A percentile compares a stretch with the other conserved stretches of the same genome.
Evolutionary conservation across 2,888 invertebrate genomes (phyloP).

Genomic region (Erpobdella octoculata): DNA sequence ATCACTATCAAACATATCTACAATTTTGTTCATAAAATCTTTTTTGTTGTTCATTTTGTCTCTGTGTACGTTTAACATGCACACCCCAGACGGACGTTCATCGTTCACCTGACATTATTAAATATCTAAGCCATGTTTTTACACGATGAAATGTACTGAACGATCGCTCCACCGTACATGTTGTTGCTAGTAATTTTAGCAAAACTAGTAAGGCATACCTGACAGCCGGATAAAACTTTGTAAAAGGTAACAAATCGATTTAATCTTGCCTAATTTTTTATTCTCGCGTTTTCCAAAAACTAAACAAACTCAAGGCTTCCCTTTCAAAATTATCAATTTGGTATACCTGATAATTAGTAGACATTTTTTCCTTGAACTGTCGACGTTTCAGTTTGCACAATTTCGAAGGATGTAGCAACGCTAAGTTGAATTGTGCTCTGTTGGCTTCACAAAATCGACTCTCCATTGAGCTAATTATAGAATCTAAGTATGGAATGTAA

Average conservation of each 20-base stretch:
- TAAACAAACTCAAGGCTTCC: too few species aligned
- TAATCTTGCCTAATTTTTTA: neutral
- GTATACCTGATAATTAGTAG: too few species aligned
- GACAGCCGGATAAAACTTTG: neutral
- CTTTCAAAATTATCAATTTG: neutral
- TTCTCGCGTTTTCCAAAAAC: conserved; percentile 1
- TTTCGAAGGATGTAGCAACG: neutral
- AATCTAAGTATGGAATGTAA: neutral
- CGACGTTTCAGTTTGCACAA: neutral
- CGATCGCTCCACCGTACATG: neutral
- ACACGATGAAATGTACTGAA: neutral
- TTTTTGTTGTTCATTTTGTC: neutral
- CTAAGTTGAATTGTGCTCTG: neutral
- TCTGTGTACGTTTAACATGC: neutral
- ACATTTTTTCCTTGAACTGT: too few species aligned
- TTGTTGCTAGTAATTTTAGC: neutral
- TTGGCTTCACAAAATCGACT: neutral
- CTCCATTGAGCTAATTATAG: neutral
- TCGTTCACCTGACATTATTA: neutral
- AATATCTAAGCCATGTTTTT: neutral
- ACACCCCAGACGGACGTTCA: neutral
- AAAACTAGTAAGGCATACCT: neutral
- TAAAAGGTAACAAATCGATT: neutral
- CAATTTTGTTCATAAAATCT: neutral
- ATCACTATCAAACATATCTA: neutral